A percentile compares a stretch with the other conserved stretches of the same genome.
Conservation (phyloP, 2,797 vertebrate species). For the Euthynnus affinis region DNA sequence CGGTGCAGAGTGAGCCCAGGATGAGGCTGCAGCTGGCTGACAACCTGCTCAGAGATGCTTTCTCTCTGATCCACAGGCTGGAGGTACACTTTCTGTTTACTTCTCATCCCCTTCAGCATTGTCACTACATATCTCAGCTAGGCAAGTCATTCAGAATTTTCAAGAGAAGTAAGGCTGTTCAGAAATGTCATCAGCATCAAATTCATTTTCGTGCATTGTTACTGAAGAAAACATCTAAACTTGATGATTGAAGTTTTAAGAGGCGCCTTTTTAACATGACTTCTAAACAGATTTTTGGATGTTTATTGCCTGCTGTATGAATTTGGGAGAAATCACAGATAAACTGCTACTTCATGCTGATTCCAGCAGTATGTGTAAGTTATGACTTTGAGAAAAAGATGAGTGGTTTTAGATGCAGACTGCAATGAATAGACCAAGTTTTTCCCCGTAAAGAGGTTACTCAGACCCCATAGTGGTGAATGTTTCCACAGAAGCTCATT, state of each 20-base stretch:
- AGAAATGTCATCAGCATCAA: background rate
- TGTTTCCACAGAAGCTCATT: background rate
- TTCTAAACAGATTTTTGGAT: background rate
- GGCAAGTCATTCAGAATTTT: background rate
- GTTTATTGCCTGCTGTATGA: background rate
- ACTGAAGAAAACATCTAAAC: too few species aligned
- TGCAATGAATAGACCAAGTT: background rate
- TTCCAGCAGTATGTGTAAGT: too few species aligned
- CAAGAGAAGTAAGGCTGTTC: background rate
- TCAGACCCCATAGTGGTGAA: background rate
- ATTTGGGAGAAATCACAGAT: background rate
- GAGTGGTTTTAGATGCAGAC: too few species aligned
- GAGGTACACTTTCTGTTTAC: conserved; percentile 76
- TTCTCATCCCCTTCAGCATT: too few species aligned
- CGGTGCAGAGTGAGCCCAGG: conserved; percentile 88
- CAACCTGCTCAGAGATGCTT: conserved; percentile 88
- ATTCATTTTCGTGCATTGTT: too few species aligned
- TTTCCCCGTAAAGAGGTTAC: background rate
- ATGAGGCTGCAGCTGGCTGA: conserved; percentile 90
- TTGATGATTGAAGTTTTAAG: too few species aligned
- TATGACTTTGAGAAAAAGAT: too few species aligned
- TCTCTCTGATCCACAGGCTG: conserved; percentile 86
- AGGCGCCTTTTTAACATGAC: background rate
- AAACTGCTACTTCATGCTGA: background rate
- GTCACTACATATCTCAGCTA: too few species aligned